Evolutionary conservation across 2,113 vertebrate species (phyloP).

Genomic region (Barnardius zonarius): DNA sequence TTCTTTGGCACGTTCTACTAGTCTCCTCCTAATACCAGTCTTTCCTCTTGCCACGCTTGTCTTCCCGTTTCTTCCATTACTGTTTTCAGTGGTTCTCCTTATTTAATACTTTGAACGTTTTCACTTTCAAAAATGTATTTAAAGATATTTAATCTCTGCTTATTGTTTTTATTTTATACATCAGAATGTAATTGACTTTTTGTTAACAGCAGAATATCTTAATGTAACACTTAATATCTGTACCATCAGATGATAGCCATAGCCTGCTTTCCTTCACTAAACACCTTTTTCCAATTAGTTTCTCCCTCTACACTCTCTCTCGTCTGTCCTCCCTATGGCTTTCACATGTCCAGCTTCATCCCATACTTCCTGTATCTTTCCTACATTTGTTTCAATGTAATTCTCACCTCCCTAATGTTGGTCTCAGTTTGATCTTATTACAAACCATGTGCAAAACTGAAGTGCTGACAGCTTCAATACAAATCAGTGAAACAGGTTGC

Average conservation of each 20-base stretch:
- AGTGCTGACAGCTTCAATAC: constrained; percentile 20
- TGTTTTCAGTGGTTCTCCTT: background rate
- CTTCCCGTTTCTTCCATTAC: background rate
- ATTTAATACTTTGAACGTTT: background rate
- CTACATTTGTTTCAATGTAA: constrained; percentile 10
- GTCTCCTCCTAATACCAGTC: background rate
- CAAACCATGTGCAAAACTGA: constrained; percentile 8
- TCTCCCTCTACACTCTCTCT: background rate
- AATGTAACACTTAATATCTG: background rate
- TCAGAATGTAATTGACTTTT: background rate
- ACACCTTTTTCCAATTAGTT: constrained; percentile 12
- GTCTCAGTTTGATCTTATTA: background rate
- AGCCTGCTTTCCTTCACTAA: background rate
- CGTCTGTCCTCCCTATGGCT: background rate
- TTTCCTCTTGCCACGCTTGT: background rate
- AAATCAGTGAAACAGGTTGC: background rate
- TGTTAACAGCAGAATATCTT: background rate
- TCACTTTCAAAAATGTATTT: background rate
- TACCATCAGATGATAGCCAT: background rate
- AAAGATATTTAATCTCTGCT: background rate
- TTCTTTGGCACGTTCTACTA: background rate
- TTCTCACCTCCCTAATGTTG: background rate
- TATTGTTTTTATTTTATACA: background rate
- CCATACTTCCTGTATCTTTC: background rate
- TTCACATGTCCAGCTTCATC: background rate